A percentile compares a stretch with the other conserved stretches of the same genome.
Evolutionary conservation across 2,888 invertebrate genomes (phyloP).

Genomic region (Axea sp.): DNA sequence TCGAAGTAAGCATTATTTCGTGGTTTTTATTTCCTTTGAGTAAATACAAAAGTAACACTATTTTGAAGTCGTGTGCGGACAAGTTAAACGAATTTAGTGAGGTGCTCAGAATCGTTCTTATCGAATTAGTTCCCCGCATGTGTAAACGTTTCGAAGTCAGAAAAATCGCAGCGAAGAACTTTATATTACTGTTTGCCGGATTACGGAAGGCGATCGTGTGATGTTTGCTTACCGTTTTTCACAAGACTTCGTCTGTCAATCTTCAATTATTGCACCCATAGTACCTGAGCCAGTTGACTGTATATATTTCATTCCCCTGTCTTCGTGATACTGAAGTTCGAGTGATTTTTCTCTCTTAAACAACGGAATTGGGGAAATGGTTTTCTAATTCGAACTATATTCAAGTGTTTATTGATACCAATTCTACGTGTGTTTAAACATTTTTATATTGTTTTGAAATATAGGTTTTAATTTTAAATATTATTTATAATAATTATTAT

Average conservation of each 20-base stretch:
- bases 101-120: constrained; percentile 62
- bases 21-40: constrained; percentile 44
- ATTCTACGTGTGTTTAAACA: constrained; percentile 11
- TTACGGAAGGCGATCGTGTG: constrained; percentile 63
- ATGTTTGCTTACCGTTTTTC: constrained; percentile 65
- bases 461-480: constrained; percentile 1
- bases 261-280: constrained; percentile 44
- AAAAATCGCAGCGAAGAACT: constrained; percentile 58
- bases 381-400: constrained; percentile 31
- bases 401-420: constrained; percentile 33
- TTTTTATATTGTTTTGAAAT: constrained; percentile 9
- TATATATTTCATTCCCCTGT: constrained; percentile 51
- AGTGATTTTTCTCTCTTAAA: constrained; percentile 56
- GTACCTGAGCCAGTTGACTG: constrained; percentile 29
- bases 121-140: constrained; percentile 67
- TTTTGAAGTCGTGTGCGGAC: constrained; percentile 64
- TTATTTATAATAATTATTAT: constrained; percentile 12
- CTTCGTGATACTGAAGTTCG: constrained; percentile 39
- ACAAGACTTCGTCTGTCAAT: constrained; percentile 40
- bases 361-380: constrained; percentile 45
- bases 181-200: constrained; percentile 56
- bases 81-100: constrained; percentile 70
- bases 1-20: constrained; percentile 41
- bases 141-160: constrained; percentile 57
- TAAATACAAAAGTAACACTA: constrained; percentile 65